Base-by-base conservation (phyloP, 2,888 invertebrate species). In the Lathronympha strigana region DNA sequence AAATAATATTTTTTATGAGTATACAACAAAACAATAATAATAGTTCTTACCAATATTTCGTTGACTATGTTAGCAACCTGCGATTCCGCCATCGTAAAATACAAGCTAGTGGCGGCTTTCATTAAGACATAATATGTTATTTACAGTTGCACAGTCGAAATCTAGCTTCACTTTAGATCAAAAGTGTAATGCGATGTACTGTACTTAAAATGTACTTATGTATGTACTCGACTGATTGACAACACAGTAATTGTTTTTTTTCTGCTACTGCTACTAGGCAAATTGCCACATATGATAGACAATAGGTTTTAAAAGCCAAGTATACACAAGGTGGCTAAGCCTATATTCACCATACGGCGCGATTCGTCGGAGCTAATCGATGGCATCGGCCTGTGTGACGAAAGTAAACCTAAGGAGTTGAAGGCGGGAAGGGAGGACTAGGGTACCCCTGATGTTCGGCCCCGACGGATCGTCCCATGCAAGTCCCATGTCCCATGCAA, bases 21-120 rank as follows among this genome's bases (percentile, higher is more conserved):
- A 15, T 17, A 38, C 47, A 47, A 47, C 47, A 17, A 38, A 33
- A 23, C 38, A 54, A 43, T 33, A 36, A 21, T 51, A 57, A 40
- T 55, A 31, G 19, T 66, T 86, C 93, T 92, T 80, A 94, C 94
- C 90, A 94, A 84, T 76, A 94, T 94, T 73, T 95, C 95, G 77
- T 94, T 94, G 17, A 95, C 93, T 69, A 95, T 93, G 75, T 87
- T 93, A 19, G 93, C 88, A 53, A 95, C 93, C 86, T 94, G 94
- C 50, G 93, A 86, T 80, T 95, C 95, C 67, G 91, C 91, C 94
- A 94, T 94, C 23, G 66, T 66, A 54, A 66, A 66, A 61, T 60
- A 66, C 31, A 66, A 54, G 38, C 47, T 49, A 17, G 40, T 54
- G 53, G 61, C 60, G 61, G 66, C 66, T 66, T 66, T 66, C 66